Evolutionary conservation across 1,140 invertebrate species (phyloP).

Genomic region (Chymomyza costata): DNA sequence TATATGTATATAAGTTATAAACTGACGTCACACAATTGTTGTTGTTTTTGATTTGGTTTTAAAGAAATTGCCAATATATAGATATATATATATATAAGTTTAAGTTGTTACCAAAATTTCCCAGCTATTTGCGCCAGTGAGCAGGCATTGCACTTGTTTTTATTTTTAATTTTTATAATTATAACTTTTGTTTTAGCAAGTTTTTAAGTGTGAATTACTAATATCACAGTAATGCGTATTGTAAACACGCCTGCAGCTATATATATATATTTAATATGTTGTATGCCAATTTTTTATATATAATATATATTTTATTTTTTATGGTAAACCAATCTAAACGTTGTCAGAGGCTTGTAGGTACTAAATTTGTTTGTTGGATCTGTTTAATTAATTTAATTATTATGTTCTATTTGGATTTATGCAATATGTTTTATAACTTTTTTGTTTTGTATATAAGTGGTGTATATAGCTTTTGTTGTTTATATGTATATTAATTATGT

Average conservation of each 20-base stretch:
- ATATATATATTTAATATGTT: slow-evolving; percentile 2
- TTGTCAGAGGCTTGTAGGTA: slow-evolving; percentile 68
- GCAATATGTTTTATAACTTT: slow-evolving; percentile 17
- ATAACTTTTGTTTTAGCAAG: slow-evolving; percentile 14
- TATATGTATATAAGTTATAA: background rate
- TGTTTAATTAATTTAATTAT: slow-evolving; percentile 13
- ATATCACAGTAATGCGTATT: slow-evolving; percentile 61
- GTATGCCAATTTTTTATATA: slow-evolving; percentile 16
- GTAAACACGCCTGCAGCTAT: background rate
- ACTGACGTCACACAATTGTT: slow-evolving; percentile 11
- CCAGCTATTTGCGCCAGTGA: slow-evolving; percentile 6
- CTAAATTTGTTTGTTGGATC: slow-evolving; percentile 58
- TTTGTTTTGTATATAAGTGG: slow-evolving; percentile 39
- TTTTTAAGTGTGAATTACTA: slow-evolving; percentile 63
- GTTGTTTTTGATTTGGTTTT: no score
- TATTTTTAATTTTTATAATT: slow-evolving; percentile 19
- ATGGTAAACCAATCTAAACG: slow-evolving; percentile 49
- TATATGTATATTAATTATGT: slow-evolving; percentile 31
- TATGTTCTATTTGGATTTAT: slow-evolving; percentile 8
- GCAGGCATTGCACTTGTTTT: slow-evolving; percentile 9
- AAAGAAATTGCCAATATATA: no score
- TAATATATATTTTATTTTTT: slow-evolving; percentile 42
- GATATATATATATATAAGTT: slow-evolving; percentile 5
- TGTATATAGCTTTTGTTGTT: slow-evolving; percentile 1
- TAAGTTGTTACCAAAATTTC: slow-evolving; percentile 8